A percentile compares a stretch with the other conserved stretches of the same genome.
Conservation (phyloP, 2,797 vertebrate species). For the Sparidentex hasta region DNA sequence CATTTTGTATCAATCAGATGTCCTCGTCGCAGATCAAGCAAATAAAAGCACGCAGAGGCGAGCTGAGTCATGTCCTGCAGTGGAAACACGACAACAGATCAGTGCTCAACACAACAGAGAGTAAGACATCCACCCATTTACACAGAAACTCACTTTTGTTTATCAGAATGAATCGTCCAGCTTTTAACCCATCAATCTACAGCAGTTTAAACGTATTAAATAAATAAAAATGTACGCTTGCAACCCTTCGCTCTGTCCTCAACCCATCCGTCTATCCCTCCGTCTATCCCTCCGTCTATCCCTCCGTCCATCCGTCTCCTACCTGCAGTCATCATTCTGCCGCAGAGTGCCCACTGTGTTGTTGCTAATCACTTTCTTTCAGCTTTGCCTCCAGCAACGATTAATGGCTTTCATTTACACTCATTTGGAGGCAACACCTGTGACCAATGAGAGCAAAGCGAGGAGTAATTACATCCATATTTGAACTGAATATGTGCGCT, state of each 20-base stretch:
- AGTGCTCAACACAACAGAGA: neutral
- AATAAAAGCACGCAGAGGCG: too few species aligned
- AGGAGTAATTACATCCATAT: constrained; percentile 59
- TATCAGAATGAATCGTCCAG: neutral
- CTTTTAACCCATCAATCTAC: neutral
- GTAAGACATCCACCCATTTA: neutral
- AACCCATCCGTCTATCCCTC: constrained; percentile 14
- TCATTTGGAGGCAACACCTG: constrained; percentile 75
- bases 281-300: neutral
- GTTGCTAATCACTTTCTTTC: constrained; percentile 65
- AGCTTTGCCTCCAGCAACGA: constrained; percentile 65
- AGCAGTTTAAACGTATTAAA: neutral
- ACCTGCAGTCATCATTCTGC: constrained; percentile 43
- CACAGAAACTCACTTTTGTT: neutral
- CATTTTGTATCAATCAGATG: too few species aligned
- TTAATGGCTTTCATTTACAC: constrained; percentile 74
- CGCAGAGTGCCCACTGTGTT: constrained; percentile 43
- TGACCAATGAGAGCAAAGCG: constrained; percentile 67
- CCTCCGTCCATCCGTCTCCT: constrained; percentile 18
- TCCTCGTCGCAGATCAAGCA: too few species aligned
- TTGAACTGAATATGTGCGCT: constrained; percentile 27
- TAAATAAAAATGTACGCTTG: constrained; percentile 18
- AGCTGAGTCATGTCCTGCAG: too few species aligned
- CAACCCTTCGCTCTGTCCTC: neutral
- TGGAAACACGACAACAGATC: too few species aligned